Evolutionary conservation across 2,888 invertebrate species (phyloP).

Genomic region (Eudemis profundana): DNA sequence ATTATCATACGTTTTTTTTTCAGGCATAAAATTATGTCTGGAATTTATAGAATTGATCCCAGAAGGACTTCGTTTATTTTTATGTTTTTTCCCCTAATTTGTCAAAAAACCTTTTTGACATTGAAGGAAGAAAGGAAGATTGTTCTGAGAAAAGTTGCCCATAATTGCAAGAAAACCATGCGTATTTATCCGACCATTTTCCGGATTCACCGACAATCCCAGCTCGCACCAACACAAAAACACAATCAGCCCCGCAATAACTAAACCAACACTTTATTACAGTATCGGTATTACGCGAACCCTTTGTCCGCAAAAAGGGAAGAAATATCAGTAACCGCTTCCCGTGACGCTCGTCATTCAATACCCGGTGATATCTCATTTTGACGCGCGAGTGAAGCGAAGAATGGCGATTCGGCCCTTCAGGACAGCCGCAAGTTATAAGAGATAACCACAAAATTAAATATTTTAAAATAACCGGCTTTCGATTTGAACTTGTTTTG

Average conservation of each 20-base stretch:
- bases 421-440: slow-evolving; percentile 56
- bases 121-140: too few relatives aligned
- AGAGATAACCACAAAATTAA: too few relatives aligned
- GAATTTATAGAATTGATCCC: too few relatives aligned
- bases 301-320: slow-evolving; percentile 59
- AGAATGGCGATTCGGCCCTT: slow-evolving; percentile 67
- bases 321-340: slow-evolving; percentile 61
- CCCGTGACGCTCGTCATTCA: slow-evolving; percentile 75
- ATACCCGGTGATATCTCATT: slow-evolving; percentile 83
- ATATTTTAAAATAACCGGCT: too few relatives aligned
- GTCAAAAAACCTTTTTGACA: too few relatives aligned
- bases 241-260: slow-evolving; percentile 40
- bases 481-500: too few relatives aligned
- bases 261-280: slow-evolving; percentile 44
- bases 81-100: too few relatives aligned
- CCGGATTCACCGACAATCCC: slow-evolving; percentile 16
- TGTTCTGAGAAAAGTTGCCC: background rate
- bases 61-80: too few relatives aligned
- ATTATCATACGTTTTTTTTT: too few relatives aligned
- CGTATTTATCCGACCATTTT: slow-evolving; percentile 16
- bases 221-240: slow-evolving; percentile 33
- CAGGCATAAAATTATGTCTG: too few relatives aligned
- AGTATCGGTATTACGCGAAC: slow-evolving; percentile 48
- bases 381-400: slow-evolving; percentile 73
- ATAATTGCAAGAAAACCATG: slow-evolving; percentile 13